Base-by-base conservation (phyloP, 2,113 vertebrate genomes). In the Anas platyrhynchos region DNA sequence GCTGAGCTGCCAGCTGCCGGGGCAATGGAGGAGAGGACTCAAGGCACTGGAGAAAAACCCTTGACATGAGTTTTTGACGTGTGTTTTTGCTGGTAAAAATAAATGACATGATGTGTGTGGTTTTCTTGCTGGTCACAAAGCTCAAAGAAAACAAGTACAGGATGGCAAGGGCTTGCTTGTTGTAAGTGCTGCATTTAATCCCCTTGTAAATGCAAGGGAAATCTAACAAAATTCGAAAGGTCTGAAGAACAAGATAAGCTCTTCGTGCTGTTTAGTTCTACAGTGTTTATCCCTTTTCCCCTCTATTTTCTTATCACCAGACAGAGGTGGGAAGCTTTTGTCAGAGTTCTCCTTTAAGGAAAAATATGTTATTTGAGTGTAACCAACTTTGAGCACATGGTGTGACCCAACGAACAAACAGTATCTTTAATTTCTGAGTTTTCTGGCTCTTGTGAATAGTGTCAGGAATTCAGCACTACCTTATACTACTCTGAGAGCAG, bases 161-260 rank as follows among this genome's bases (percentile, higher is more conserved):
- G 3, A n/a, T 6, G 52, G 25, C 43, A 65, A 55, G 8, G 71
- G 61, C 26, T 67, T 91, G 41, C 14, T 76, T 9, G 11, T 22
- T 14, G 31, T 15, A 84, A 87, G 74, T 54, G 48, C 23, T 59
- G 41, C 13, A 21, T 91, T 87, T 91, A 88, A 91, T 94, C 59
- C 25, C 3, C 17, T 83, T 74, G 63, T 62, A 88, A 93, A 86
- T 31, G 52, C 73, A 61, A 94, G 34, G 43, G 59, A 95, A 95
- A 89, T 69, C 50, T 52, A 36, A 55, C 27, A 29, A 77, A 83
- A 88, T 77, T 93, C 29, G 5, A 48, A 89, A 36, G 76, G 44
- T 89, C 59, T 92, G 89, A 95, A 81, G 68, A 29, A 66, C 27
- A 41, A 92, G 93, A 94, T 92, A 94, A 89, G 74, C 59, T 27